Base-by-base conservation (phyloP, 2,888 invertebrate species). In the Caenorhabditis panamensis region DNA sequence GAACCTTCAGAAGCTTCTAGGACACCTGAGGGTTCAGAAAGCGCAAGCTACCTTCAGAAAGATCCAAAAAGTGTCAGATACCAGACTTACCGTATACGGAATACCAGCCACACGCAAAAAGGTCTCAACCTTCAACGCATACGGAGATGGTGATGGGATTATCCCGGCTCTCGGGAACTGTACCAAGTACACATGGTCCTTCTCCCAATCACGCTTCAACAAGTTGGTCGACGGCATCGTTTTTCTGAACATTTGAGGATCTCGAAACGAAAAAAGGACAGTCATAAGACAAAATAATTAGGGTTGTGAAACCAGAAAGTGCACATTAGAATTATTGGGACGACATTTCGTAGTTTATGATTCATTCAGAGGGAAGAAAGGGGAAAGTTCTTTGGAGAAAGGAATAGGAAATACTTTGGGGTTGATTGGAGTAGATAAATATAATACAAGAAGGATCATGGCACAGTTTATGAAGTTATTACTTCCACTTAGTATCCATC, bases 101-200 rank as follows among this genome's bases (percentile, higher is more conserved):
- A 96, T 94, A 91, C 95, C 95, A 91, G 95, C 94, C 90, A 96
- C 94, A 91, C 96, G 94, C 87, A 97, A 94, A 96, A 96, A 96
- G 91, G 96, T 96, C 93, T 97, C 96, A 89, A 96, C 95, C 94
- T 96, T 96, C 92, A 96, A 94, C 93, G 96, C 96, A 92, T 95
- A 96, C 77, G 96, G 95, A 87, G 96, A 96, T 89, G 95, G 93
- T 82, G 96, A 96, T 79, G 96, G 96, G 91, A 96, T 93, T 91
- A 95, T 93, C 87, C 96, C 95, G 88, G 95, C 95, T 91, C 96
- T 94, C 87, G 95, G 94, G 92, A 96, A 96, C 92, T 96, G 96
- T 92, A 96, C 96, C 92, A 97, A 93, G 93, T 97, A 97, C 85
- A 96, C 95, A 90, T 95, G 93, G 92, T 96, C 96, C 77, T 88